phyloP scores from a whole-genome alignment of 30 jellyfish, hydroid and myxozoan genomes.

The Turritopsis rubra region DNA sequence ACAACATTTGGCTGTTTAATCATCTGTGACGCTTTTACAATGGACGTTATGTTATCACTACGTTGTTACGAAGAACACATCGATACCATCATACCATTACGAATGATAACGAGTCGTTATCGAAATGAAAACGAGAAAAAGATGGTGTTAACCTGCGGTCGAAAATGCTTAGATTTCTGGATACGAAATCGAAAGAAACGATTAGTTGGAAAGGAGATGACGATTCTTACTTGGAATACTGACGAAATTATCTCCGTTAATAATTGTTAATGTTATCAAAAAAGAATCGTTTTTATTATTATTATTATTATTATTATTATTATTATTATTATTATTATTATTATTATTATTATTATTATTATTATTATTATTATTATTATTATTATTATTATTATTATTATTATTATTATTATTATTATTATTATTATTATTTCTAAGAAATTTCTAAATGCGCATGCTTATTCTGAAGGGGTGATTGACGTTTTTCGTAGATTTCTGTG shows the following conservation, averaged over 20 bases:
- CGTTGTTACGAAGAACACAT: conserved; percentile 79
- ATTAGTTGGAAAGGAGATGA: conserved; percentile 33
- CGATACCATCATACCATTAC: conserved; percentile 67
- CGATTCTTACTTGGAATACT: conserved; percentile 56
- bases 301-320: no score
- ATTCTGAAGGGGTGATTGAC: no score
- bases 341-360: no score
- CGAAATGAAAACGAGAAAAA: conserved; percentile 41
- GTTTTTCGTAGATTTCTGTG: no score
- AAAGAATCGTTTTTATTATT: no score
- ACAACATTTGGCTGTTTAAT: conserved; percentile 77
- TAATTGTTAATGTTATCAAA: background rate
- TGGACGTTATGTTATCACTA: conserved; percentile 36
- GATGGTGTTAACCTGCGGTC: conserved; percentile 70
- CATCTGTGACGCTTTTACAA: conserved; percentile 66
- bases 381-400: no score
- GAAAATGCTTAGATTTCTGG: conserved; percentile 70
- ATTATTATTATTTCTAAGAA: no score
- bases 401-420: no score
- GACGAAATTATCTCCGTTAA: background rate
- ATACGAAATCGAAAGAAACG: conserved; percentile 37
- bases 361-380: no score
- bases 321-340: no score
- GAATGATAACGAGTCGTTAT: conserved; percentile 51
- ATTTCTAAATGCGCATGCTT: no score